Base-by-base conservation (phyloP, 30 jellyfish, hydroid and myxozoan genomes). In the Mastigias papua region DNA sequence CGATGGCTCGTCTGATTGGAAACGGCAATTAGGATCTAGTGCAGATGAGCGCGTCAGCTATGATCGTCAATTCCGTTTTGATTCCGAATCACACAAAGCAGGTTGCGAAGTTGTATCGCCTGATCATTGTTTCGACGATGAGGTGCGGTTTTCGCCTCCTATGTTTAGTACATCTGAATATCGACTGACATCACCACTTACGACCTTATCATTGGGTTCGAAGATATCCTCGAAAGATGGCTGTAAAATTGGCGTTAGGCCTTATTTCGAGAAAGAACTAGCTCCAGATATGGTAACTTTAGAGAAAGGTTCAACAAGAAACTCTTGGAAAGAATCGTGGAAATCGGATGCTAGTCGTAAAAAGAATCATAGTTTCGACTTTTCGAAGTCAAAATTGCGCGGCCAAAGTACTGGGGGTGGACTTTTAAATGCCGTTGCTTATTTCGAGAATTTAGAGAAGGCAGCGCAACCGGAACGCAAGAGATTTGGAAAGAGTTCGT, bases 331-430 rank as follows among this genome's bases (percentile, higher is more conserved):
- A 1, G 80, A 33, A 20, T 35, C 80, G 33, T 23, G 29, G 15
- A 33, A 28, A 11, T 65, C 30, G 26, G 67, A 73, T 1, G 22
- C 42, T 0, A 42, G 34, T 34, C 71, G 80, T 37, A 21, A n/a
- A 31, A 29, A 25, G 25, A 54, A 62, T 34, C 80, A 62, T 1
- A 46, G 46, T 60, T 26, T 54, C 46, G 69, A 61, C 27, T 33
- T 34, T 13, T 50, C 89, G 0, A 65, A 62, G 34, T 48, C 89
- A 49, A 65, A 73, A 35, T 22, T 33, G 48, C 65, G 69, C 9
- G 67, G 63, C 62, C 89, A 79, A 16, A 46, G 70, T 60, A 16
- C 89, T 16, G 54, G 73, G 16, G 74, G 86, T 30, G 86, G 86
- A 19, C 86, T 76, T 3, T 27, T 34, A 26, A 73, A 48, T 26